Evolutionary conservation across 2,888 invertebrate species (phyloP), one percentile per base, ranked within the genome.

Genomic region (Dinocampus coccinellae): DNA sequence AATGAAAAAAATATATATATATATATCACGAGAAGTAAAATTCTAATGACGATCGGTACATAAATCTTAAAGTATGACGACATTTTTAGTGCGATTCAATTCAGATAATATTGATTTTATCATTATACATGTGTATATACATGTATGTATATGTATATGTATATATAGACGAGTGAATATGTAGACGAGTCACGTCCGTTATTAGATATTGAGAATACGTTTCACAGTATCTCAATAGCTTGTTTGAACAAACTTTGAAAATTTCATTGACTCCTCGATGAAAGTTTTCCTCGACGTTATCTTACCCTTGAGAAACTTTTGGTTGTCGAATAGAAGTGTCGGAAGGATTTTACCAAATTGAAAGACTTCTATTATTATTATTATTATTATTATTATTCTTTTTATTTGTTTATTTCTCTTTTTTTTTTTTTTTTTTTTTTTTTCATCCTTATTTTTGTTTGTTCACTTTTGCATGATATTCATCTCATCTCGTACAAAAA

Each of bases 171-270:
- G 10, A 1, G 10, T 36, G 9, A n/a, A 47, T 47, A 2, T 7
- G 47, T 47, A 7, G 20, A 52, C 16, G 52, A 60, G 68, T 68
- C 61, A 68, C 68, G 68, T 68, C 60, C 36, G 47, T 61, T 68
- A 68, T 68, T 68, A 61, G 60, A 61, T 68, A 61, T 62, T 26
- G 62, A 39, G 62, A 62, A 62, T 62, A 24, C 42, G 24, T 62
- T 42, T 62, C 39, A 22, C 62, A n/a, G 47, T 24, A 26, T n/a
- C 10, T 62, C 36, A 39, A 36, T 62, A 42, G 62, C 39, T 62
- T 62, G 62, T 62, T 62, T 62, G 62, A 62, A 20, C 6, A n/a
- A 62, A 63, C 47, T 63, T 63, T 63, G 63, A 47, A 63, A n/a
- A 63, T 63, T 63, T 52, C 24, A 22, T 39, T 55, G 22, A 13